These are phyloP conservation scores for Argyresthia albistria DNA, from an alignment of 2,888 invertebrate species.

Conservation along the genomic window DNA sequence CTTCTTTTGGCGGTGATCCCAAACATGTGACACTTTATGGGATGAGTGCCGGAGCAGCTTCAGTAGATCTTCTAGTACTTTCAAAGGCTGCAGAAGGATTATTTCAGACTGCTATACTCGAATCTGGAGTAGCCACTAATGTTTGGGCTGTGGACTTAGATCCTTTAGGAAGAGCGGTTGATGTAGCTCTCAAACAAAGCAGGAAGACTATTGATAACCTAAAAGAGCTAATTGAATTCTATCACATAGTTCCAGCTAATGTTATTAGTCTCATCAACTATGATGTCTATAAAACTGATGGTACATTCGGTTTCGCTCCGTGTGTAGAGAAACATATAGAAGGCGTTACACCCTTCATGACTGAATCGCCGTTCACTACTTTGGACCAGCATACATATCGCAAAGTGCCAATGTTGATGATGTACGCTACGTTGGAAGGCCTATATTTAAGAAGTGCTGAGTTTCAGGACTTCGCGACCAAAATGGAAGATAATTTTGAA, in stretches of 20 bases:
- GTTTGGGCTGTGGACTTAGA: slow-evolving; percentile 20
- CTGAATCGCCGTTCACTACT: slow-evolving; percentile 15
- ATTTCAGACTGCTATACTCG: slow-evolving; percentile 13
- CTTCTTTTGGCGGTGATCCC: slow-evolving; percentile 2
- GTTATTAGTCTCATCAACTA: slow-evolving; percentile 16
- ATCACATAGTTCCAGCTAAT: slow-evolving; percentile 14
- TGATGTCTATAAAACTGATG: slow-evolving; percentile 22
- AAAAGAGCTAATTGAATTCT: slow-evolving; percentile 13
- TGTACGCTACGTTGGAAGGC: slow-evolving; percentile 23
- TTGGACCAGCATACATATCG: slow-evolving; percentile 14
- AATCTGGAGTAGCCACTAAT: slow-evolving; percentile 20
- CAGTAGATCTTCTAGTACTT: slow-evolving; percentile 2
- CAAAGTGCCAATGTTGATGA: slow-evolving; percentile 22
- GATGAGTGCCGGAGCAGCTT: slow-evolving; percentile 3
- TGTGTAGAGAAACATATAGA: slow-evolving; percentile 20
- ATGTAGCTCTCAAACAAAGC: slow-evolving; percentile 9
- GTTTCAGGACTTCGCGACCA: slow-evolving; percentile 21
- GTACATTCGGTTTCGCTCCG: slow-evolving; percentile 26
- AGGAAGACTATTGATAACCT: neutral
- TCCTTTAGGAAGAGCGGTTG: slow-evolving; percentile 19
- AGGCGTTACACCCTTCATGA: slow-evolving; percentile 15
- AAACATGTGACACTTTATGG: slow-evolving; percentile 1
- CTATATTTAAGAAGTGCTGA: slow-evolving; percentile 20
- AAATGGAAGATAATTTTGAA: slow-evolving; percentile 21
- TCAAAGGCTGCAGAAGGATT: neutral